Evolutionary conservation across 1,140 invertebrate genomes (phyloP), one percentile per base, ranked within the genome.

Genomic region (Bathynomus jamesi): DNA sequence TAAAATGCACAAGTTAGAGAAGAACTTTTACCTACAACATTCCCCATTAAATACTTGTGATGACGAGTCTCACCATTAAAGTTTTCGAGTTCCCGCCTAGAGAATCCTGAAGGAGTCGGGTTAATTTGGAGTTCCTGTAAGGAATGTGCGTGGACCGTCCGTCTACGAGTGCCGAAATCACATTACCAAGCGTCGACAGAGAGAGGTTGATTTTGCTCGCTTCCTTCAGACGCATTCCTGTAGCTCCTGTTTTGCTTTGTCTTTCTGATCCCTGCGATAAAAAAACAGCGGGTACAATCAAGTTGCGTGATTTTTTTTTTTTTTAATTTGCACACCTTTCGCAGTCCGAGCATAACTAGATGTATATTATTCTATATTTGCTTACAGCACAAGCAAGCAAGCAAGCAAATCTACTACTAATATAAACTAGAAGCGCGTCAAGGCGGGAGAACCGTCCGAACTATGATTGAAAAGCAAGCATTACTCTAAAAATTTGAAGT

Each of bases 21-120:
- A n/a, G n/a, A n/a, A n/a, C n/a, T n/a, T n/a, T n/a, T n/a, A n/a
- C n/a, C n/a, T n/a, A n/a, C n/a, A n/a, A n/a, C n/a, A n/a, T n/a
- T n/a, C n/a, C n/a, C n/a, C n/a, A n/a, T n/a, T n/a, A n/a, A n/a
- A n/a, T n/a, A n/a, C n/a, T n/a, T n/a, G n/a, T n/a, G n/a, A n/a
- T n/a, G n/a, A n/a, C n/a, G n/a, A n/a, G n/a, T n/a, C n/a, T 53
- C 21, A 53, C 40, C 40, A 98, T 97, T 28, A 97, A 88, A 60
- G 95, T 98, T 85, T 98, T 98, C 2, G 95, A 94, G 84, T 98
- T 98, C 17, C 95, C 95, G 13, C 95, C 95, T 11, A 98, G 83
- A 0, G 95, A 97, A 81, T 98, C 95, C 85, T 97, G 95, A 30
- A 98, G 84, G 17, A 98, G 83, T 29, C 95, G 83, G 0, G 95